Base-by-base conservation (phyloP, 2,888 invertebrate species). In the Scelioninae gen. 2 region DNA sequence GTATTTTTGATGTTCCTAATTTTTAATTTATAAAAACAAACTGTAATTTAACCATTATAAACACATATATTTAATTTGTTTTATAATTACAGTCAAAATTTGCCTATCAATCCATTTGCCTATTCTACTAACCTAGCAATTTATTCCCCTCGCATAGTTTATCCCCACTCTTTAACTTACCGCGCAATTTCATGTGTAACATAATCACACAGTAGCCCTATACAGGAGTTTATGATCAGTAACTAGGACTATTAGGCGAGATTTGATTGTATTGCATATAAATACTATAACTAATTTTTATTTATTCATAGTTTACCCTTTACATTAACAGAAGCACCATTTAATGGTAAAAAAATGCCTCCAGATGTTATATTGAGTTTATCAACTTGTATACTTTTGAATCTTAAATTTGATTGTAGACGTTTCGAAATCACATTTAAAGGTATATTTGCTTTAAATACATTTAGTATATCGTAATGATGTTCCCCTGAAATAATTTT, bases 1-100 rank as follows among this genome's bases (percentile, higher is more conserved):
- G 13, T 57, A 46, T 78, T 77, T 9, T 78, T 28, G 37, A 76
- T 82, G 81, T 35, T 18, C 11, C 37, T 18, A 45, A 52, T 72
- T 41, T 2, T 33, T 37, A 13, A 13, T 6, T 37, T 13, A 37
- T 13, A 37, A 2, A 33, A 2, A 33, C 1, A n/a, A n/a, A n/a
- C n/a, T n/a, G n/a, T n/a, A n/a, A n/a, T n/a, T n/a, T n/a, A n/a
- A n/a, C n/a, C n/a, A n/a, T n/a, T n/a, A n/a, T n/a, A n/a, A n/a
- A n/a, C n/a, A n/a, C n/a, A n/a, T n/a, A n/a, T n/a, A n/a, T n/a
- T n/a, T n/a, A n/a, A n/a, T n/a, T n/a, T n/a, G n/a, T n/a, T n/a
- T n/a, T n/a, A n/a, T n/a, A n/a, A n/a, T n/a, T n/a, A n/a, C n/a
- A n/a, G n/a, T n/a, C n/a, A n/a, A n/a, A n/a, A n/a, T n/a, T n/a